Evolutionary conservation across 2,797 vertebrate species (phyloP).

Genomic region (Cuniculus paca): DNA sequence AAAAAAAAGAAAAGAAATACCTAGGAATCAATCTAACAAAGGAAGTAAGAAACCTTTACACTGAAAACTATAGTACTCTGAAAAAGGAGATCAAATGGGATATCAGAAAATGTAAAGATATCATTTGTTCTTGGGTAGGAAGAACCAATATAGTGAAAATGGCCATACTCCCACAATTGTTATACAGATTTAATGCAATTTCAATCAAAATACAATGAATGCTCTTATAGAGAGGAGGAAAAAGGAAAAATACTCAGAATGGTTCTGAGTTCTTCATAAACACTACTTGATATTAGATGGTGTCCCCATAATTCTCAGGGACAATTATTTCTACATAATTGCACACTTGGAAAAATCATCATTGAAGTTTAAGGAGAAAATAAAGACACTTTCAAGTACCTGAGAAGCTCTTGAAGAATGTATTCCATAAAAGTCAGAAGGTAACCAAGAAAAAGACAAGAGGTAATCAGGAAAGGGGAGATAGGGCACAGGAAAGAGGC

Average conservation of each 20-base stretch:
- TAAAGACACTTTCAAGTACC: not conserved
- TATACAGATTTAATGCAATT: not conserved
- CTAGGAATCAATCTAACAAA: not conserved
- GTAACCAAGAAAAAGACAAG: not conserved
- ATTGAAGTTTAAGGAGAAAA: not conserved
- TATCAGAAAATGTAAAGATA: not conserved
- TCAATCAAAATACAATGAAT: not conserved
- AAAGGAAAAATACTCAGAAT: not conserved
- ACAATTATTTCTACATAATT: not conserved
- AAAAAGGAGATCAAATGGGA: not conserved
- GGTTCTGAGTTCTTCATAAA: not conserved
- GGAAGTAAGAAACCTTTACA: not conserved
- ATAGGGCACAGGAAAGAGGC: no score
- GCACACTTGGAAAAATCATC: not conserved
- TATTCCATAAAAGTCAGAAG: not conserved
- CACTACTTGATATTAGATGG: no score
- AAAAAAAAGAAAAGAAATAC: not conserved
- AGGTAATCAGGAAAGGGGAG: not conserved
- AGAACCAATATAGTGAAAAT: not conserved
- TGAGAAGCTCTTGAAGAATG: not conserved
- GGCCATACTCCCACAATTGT: not conserved
- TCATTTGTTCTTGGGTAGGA: not conserved
- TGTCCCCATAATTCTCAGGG: not conserved
- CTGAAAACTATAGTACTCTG: not conserved
- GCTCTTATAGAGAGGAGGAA: not conserved